Evolutionary conservation across 2,888 invertebrate species (phyloP).

Genomic region (Ferrisia virgata): DNA sequence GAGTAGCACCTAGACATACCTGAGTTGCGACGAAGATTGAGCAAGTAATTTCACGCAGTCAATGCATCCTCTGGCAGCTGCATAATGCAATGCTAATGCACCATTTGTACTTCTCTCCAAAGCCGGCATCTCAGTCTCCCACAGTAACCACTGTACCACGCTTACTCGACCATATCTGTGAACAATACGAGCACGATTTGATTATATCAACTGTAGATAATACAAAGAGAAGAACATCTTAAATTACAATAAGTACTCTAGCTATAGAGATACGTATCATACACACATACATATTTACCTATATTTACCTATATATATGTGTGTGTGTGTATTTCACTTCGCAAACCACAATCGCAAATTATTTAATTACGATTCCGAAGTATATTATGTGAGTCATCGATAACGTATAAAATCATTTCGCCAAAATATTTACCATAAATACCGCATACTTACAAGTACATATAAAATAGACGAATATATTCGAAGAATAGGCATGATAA

Average conservation of each 20-base stretch:
- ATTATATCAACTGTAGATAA: not conserved
- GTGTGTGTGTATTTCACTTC: too few species aligned
- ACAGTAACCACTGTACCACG: conserved; percentile 60
- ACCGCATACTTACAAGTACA: not conserved
- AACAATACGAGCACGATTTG: conserved; percentile 9
- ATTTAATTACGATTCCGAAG: not conserved
- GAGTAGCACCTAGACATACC: conserved; percentile 60
- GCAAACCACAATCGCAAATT: not conserved
- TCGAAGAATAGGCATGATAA: not conserved
- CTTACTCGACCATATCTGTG: conserved; percentile 59
- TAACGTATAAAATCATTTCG: not conserved
- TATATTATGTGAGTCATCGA: not conserved
- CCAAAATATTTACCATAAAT: not conserved
- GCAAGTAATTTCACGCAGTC: conserved; percentile 79
- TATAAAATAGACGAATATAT: too few species aligned
- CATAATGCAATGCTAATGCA: conserved; percentile 81
- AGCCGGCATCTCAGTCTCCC: conserved; percentile 60
- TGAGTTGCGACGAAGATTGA: conserved; percentile 73
- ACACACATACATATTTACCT: too few species aligned
- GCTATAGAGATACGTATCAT: too few species aligned
- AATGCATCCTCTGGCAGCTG: conserved; percentile 79
- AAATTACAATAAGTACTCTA: not conserved
- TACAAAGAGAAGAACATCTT: not conserved
- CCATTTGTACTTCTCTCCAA: conserved; percentile 62
- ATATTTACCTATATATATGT: too few species aligned